phyloP scores from a whole-genome alignment of 2,888 invertebrate species.

The Folsomia candida region DNA sequence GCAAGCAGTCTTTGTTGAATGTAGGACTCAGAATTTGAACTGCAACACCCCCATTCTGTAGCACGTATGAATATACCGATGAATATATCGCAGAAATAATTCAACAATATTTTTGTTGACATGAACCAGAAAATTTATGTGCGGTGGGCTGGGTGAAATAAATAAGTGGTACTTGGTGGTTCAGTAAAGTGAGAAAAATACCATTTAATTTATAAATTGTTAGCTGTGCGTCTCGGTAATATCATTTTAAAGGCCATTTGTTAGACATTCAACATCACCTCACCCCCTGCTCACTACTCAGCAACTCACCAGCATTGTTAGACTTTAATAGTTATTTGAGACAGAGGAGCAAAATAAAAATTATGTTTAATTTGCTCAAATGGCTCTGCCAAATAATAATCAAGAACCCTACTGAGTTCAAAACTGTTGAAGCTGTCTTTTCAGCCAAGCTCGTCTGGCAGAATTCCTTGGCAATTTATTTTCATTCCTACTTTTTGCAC shows the following conservation, averaged over 20 bases:
- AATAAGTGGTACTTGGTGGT: background rate
- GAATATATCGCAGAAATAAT: background rate
- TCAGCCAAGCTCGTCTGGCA: background rate
- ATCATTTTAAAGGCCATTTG: slow-evolving; percentile 4
- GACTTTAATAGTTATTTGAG: slow-evolving; percentile 1
- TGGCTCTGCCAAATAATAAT: slow-evolving; percentile 8
- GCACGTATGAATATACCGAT: background rate
- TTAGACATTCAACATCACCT: slow-evolving; percentile 12
- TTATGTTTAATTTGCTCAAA: slow-evolving; percentile 12
- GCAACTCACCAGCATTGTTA: background rate
- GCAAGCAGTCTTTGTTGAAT: background rate
- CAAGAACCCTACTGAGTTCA: slow-evolving; percentile 12
- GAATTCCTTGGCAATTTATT: slow-evolving; percentile 15
- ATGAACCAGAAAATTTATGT: slow-evolving; percentile 3
- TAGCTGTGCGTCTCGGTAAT: slow-evolving; percentile 1
- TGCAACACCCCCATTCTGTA: background rate
- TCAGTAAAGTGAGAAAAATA: slow-evolving; percentile 19
- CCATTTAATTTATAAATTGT: slow-evolving; percentile 16
- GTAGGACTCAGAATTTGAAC: background rate
- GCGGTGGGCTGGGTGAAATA: slow-evolving; percentile 2
- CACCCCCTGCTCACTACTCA: background rate
- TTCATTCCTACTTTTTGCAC: slow-evolving; percentile 1
- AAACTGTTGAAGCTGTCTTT: too few relatives aligned
- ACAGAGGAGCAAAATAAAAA: background rate
- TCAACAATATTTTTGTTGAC: slow-evolving; percentile 18